Conservation (phyloP, 2,888 invertebrate species). For the Cataglyphis altisquamis region DNA sequence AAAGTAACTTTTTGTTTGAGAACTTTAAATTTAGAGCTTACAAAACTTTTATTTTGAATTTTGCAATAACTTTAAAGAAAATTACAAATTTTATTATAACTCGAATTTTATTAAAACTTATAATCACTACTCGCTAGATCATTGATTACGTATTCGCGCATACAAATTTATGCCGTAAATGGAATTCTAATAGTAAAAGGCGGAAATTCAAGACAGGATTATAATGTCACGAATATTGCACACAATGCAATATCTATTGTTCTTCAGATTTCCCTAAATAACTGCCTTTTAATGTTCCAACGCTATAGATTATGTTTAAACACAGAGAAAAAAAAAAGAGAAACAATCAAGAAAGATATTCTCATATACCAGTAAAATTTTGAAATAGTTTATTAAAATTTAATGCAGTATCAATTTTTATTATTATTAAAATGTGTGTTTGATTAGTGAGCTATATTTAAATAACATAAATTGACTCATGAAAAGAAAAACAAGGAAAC, state of each 20-base stretch:
- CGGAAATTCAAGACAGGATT: slow-evolving; percentile 29
- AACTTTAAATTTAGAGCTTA: background rate
- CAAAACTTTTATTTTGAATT: background rate
- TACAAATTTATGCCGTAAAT: slow-evolving; percentile 20
- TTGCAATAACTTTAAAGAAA: background rate
- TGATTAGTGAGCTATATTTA: background rate
- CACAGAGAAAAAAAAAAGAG: background rate
- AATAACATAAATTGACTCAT: background rate
- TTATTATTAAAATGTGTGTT: background rate
- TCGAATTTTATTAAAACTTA: background rate
- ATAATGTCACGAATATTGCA: slow-evolving; percentile 22
- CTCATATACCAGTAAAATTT: background rate
- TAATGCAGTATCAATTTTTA: background rate
- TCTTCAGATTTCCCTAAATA: slow-evolving; percentile 20
- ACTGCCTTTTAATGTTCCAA: slow-evolving; percentile 12
- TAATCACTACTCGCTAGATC: slow-evolving; percentile 1
- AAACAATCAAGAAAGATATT: background rate
- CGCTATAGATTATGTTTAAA: background rate
- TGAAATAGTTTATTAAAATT: background rate
- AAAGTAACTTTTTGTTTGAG: background rate
- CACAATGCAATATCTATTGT: slow-evolving; percentile 9
- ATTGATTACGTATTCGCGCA: slow-evolving; percentile 26
- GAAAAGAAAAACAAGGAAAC: background rate
- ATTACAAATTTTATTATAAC: too few species aligned
- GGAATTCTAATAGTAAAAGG: slow-evolving; percentile 28